Evolutionary conservation across 2,113 vertebrate species (phyloP), one percentile per base, ranked within the genome.

Genomic region (Terrapene triunguis): DNA sequence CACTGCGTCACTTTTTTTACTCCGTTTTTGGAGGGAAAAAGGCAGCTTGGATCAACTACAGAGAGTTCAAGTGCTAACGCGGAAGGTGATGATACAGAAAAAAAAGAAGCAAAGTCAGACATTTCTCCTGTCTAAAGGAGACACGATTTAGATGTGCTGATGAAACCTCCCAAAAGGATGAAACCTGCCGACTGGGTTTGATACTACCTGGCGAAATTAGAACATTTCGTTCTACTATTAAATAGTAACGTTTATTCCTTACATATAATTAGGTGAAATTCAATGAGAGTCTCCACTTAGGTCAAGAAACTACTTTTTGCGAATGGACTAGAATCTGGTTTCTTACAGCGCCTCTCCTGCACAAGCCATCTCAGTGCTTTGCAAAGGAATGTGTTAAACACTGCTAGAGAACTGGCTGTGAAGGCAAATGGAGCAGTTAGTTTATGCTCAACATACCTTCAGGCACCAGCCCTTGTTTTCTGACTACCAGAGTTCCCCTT

Each of bases 241-340:
- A 65, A 65, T n/a, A 35, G 14, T 29, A 65, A 65, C 5, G 6
- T 65, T 65, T 35, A 65, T 65, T 62, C 29, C 59, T 32, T 62
- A 32, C 29, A 32, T 32, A 32, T 90, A 81, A 89, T 50, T 84
- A 94, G 65, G 48, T 57, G 16, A 79, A 89, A 88, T 90, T 76
- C 62, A 53, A 85, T 93, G 93, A 89, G 85, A 89, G 90, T 96
- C 91, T 85, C 72, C 83, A 88, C 87, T 92, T 55, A 19, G 8
- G 62, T 69, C 35, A 94, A 92, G 83, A 0, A 0, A 85, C 32
- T 82, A 82, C 29, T 51, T 27, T 79, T 0, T 0, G 35, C 4
- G 79, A 97, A 95, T 92, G 87, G 96, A 95, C 95, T 95, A 90
- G 96, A 96, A 97, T 86, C 6, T 35, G 89, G 38, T 96, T 92